These are phyloP conservation scores for Dexiosoma caninum DNA, from an alignment of 2,888 invertebrate species.

Conservation along the genomic window DNA sequence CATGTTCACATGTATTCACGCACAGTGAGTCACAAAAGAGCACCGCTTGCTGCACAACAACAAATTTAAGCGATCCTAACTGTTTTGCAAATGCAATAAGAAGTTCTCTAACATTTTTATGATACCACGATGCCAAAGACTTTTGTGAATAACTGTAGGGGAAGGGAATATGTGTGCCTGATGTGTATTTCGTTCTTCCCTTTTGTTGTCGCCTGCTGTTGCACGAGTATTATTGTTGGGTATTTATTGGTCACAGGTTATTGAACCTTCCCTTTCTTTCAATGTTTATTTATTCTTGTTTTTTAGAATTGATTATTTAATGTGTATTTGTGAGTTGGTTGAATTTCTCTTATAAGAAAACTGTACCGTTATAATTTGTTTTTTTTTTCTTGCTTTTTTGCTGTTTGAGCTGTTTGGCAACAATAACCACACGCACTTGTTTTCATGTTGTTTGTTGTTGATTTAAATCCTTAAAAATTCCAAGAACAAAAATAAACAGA, in stretches of 20 bases:
- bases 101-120: too few relatives aligned
- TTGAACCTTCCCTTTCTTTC: conserved; percentile 56
- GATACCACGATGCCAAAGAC: too few relatives aligned
- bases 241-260: conserved; percentile 58
- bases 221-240: conserved; percentile 31
- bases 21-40: too few relatives aligned
- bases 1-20: too few relatives aligned
- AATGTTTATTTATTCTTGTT: background rate
- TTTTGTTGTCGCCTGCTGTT: conserved; percentile 25
- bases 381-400: background rate
- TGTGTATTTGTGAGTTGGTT: background rate
- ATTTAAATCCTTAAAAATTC: conserved; percentile 25
- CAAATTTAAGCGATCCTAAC: too few relatives aligned
- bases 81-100: too few relatives aligned
- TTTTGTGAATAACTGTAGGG: too few relatives aligned
- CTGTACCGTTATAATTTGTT: conserved; percentile 35
- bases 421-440: conserved; percentile 15
- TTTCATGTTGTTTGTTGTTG: background rate
- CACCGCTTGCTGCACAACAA: too few relatives aligned
- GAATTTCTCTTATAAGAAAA: conserved; percentile 7
- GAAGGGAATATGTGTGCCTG: too few relatives aligned
- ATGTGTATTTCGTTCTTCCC: too few relatives aligned
- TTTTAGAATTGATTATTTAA: background rate
- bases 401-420: conserved; percentile 11
- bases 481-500: conserved; percentile 6